Evolutionary conservation across 2,888 invertebrate species (phyloP).

Genomic region (Empis stercorea): DNA sequence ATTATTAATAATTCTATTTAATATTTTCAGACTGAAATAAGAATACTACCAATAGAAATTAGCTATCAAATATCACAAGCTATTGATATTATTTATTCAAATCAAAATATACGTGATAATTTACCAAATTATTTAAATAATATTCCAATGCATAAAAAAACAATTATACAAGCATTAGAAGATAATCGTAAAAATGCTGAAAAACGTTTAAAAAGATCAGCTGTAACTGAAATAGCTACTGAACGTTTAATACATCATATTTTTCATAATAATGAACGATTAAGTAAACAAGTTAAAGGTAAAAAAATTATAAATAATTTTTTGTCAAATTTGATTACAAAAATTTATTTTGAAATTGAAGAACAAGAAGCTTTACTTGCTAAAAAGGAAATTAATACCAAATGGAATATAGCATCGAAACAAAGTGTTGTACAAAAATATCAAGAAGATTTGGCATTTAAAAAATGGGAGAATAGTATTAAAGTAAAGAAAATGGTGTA

Average conservation of each 20-base stretch:
- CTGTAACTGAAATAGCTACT: slow-evolving; percentile 14
- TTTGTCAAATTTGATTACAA: not conserved
- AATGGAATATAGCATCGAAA: slow-evolving; percentile 20
- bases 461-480: slow-evolving; percentile 22
- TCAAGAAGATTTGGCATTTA: slow-evolving; percentile 19
- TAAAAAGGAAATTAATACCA: slow-evolving; percentile 17
- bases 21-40: too few species aligned
- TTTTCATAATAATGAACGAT: slow-evolving; percentile 17
- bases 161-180: slow-evolving; percentile 13
- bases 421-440: slow-evolving; percentile 20
- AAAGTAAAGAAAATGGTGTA: slow-evolving; percentile 22
- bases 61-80: slow-evolving; percentile 1
- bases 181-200: slow-evolving; percentile 13
- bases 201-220: slow-evolving; percentile 16
- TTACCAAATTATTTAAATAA: not conserved
- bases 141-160: slow-evolving; percentile 7
- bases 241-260: slow-evolving; percentile 18
- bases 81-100: slow-evolving; percentile 2
- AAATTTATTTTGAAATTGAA: not conserved
- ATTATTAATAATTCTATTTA: too few species aligned
- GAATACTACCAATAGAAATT: too few species aligned
- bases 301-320: slow-evolving; percentile 1
- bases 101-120: not conserved
- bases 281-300: slow-evolving; percentile 16
- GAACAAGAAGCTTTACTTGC: slow-evolving; percentile 7